phyloP scores from a whole-genome alignment of 2,113 vertebrate genomes.

The Hymenochirus boettgeri region DNA sequence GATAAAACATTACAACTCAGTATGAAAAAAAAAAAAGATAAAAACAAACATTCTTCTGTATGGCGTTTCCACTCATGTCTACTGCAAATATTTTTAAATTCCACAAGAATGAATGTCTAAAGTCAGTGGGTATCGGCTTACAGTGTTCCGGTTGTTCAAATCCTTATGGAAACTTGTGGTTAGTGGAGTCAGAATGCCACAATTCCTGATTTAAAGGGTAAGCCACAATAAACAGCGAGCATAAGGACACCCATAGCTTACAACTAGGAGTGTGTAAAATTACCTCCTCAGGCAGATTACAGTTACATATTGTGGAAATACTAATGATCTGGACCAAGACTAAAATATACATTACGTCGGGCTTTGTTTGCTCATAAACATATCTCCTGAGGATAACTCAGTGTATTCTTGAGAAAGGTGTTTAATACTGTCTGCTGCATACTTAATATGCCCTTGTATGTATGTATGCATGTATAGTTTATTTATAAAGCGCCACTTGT shows the following conservation, averaged over 20 bases:
- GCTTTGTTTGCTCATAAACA: no score
- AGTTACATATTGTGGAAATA: not conserved
- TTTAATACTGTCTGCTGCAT: no score
- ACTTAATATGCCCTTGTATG: no score
- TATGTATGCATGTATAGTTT: no score
- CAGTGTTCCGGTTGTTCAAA: constrained; percentile 9
- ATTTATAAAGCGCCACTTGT: no score
- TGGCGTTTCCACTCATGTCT: constrained; percentile 7
- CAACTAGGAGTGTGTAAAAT: no score
- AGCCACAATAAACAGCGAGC: not conserved
- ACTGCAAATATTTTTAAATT: constrained; percentile 18
- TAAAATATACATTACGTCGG: not conserved
- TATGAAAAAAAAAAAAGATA: constrained; percentile 1
- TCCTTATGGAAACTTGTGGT: constrained; percentile 1
- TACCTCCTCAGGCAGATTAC: not conserved
- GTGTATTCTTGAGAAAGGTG: no score
- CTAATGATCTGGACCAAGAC: not conserved
- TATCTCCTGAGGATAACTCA: no score
- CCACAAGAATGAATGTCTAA: constrained; percentile 11
- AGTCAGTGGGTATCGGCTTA: constrained; percentile 7
- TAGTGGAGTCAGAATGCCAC: not conserved
- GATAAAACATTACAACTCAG: no score
- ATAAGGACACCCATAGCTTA: not conserved
- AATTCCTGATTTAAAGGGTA: not conserved
- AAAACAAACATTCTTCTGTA: constrained; percentile 10